Percentiles rank a stretch among this genome's conserved stretches.
Evolutionary conservation across 1,140 invertebrate species (phyloP).

Genomic region (Chionoecetes opilio): DNA sequence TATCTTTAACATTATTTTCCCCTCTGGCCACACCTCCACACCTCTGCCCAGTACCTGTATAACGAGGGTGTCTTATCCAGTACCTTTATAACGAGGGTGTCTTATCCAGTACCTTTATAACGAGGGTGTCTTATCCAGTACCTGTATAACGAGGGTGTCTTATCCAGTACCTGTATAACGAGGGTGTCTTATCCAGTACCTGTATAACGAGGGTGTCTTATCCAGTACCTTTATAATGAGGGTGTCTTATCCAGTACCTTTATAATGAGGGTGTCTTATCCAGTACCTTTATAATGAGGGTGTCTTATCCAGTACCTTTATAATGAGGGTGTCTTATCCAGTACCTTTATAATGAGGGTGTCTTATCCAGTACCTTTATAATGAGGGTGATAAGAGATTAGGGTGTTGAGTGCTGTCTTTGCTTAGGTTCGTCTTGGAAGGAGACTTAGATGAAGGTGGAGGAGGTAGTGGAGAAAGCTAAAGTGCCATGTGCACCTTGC

Average conservation of each 20-base stretch:
- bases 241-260: no score
- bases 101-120: no score
- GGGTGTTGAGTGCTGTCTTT: constrained; percentile 55
- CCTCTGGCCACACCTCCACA: no score
- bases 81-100: constrained; percentile 44
- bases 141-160: constrained; percentile 44
- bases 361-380: background rate
- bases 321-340: constrained; percentile 62
- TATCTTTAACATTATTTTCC: no score
- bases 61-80: no score
- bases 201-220: constrained; percentile 46
- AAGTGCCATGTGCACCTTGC: constrained; percentile 79
- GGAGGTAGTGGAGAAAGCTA: constrained; percentile 74
- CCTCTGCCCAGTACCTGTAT: no score
- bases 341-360: background rate
- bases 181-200: no score
- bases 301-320: no score
- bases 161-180: no score
- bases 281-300: no score
- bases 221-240: no score
- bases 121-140: no score
- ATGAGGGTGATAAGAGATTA: constrained; percentile 65
- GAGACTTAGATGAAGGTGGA: constrained; percentile 72
- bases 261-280: constrained; percentile 57
- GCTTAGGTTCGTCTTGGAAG: constrained; percentile 77